Evolutionary conservation across 2,113 vertebrate species (phyloP).

Genomic region (Microcebus murinus): DNA sequence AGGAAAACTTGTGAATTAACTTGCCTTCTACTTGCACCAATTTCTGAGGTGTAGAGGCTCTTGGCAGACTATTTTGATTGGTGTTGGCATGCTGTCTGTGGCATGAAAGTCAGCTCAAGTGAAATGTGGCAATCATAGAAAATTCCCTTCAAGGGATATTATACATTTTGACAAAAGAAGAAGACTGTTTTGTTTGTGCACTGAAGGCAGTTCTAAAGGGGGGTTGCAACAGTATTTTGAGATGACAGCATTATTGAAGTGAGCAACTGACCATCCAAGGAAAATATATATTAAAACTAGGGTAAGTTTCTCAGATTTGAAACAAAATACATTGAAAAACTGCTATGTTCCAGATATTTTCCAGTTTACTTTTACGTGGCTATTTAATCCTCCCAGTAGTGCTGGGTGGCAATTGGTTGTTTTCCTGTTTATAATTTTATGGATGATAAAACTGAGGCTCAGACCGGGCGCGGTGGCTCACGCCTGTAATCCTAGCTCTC

Average conservation of each 20-base stretch:
- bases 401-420: background rate
- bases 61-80: background rate
- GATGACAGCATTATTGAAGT: background rate
- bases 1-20: background rate
- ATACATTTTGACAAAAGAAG: conserved; percentile 12
- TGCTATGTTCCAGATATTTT: background rate
- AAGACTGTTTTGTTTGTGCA: background rate
- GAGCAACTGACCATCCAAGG: background rate
- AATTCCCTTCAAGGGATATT: conserved; percentile 16
- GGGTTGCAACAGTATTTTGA: background rate
- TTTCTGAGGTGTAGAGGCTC: background rate
- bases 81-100: background rate
- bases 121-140: conserved; percentile 4
- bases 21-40: background rate
- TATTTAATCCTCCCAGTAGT: background rate
- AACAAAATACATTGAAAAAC: background rate
- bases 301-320: background rate
- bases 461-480: too few species aligned
- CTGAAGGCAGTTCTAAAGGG: background rate
- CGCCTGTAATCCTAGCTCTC: too few species aligned
- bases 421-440: background rate
- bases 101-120: background rate
- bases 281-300: background rate
- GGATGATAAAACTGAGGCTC: background rate
- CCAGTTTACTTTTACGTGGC: background rate